A percentile compares a stretch with the other conserved stretches of the same genome.
These are phyloP conservation scores for Caenorhabditis briggsae DNA, from an alignment of 1,140 invertebrate species.

Conservation along the genomic window DNA sequence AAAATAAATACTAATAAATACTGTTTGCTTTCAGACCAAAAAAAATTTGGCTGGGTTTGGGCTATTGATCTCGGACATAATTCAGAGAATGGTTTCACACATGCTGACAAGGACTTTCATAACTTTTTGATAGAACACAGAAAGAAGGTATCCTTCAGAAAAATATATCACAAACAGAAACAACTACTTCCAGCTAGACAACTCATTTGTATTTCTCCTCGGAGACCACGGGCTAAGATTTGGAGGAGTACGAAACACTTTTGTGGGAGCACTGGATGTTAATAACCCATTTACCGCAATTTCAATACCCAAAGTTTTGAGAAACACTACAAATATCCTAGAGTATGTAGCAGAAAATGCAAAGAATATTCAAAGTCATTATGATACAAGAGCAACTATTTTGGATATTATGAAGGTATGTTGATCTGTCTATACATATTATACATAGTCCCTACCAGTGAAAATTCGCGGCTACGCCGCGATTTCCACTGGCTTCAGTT, in stretches of 20 bases:
- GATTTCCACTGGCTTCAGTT: no score
- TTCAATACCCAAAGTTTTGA: constrained; percentile 42
- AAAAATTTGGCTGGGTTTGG: constrained; percentile 58
- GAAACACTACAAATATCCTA: constrained; percentile 16
- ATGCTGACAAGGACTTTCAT: constrained; percentile 57
- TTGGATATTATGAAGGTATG: constrained; percentile 58
- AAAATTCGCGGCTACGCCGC: no score
- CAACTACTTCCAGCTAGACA: constrained; percentile 43
- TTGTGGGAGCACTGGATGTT: constrained; percentile 52
- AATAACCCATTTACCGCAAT: constrained; percentile 58
- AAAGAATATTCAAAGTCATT: constrained; percentile 45
- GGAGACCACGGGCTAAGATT: constrained; percentile 63
- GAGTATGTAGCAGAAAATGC: constrained; percentile 12
- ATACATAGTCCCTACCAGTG: no score
- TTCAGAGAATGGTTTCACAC: constrained; percentile 51
- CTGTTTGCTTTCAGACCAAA: constrained; percentile 19
- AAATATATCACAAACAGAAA: not conserved
- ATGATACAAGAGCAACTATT: constrained; percentile 47
- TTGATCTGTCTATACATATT: no score
- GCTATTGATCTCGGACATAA: constrained; percentile 47
- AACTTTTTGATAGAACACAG: constrained; percentile 37
- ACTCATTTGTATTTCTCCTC: constrained; percentile 59
- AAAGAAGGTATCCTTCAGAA: not conserved
- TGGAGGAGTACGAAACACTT: constrained; percentile 47
- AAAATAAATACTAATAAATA: constrained; percentile 33